These are phyloP conservation scores for Luperina testacea DNA, from an alignment of 2,888 invertebrate species.

Conservation along the genomic window DNA sequence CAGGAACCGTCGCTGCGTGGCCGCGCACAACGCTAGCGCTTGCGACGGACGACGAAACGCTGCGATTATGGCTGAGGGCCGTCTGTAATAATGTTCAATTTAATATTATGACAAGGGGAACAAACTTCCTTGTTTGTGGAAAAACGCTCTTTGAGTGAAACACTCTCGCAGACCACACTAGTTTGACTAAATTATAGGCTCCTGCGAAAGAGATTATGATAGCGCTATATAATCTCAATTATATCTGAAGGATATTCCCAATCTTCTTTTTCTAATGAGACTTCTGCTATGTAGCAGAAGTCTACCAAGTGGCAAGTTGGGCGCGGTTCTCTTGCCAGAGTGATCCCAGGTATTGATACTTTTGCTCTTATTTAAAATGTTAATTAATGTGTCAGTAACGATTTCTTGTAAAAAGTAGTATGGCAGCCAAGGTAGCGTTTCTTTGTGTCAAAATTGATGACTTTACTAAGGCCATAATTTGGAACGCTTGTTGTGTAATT, in stretches of 20 bases:
- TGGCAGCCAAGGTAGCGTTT: neutral
- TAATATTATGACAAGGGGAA: neutral
- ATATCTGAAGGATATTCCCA: neutral
- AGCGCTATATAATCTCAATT: neutral
- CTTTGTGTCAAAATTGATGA: neutral
- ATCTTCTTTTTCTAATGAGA: neutral
- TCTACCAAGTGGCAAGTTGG: neutral
- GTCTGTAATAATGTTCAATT: slow-evolving; percentile 74
- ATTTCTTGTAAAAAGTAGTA: neutral
- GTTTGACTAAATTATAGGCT: neutral
- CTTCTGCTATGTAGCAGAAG: neutral
- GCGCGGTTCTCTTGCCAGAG: neutral
- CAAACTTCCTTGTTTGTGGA: neutral
- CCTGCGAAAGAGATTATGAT: neutral
- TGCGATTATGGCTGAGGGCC: slow-evolving; percentile 92
- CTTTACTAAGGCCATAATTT: neutral
- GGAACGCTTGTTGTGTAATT: neutral
- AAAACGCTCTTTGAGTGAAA: neutral
- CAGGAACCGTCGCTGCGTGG: slow-evolving; percentile 85
- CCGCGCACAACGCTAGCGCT: slow-evolving; percentile 90
- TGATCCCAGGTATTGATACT: neutral
- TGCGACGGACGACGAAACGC: slow-evolving; percentile 91
- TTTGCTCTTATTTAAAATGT: neutral
- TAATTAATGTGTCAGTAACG: neutral
- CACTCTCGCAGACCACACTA: neutral